Evolutionary conservation across 2,888 invertebrate species (phyloP).

Genomic region (Drosophila planitibia): DNA sequence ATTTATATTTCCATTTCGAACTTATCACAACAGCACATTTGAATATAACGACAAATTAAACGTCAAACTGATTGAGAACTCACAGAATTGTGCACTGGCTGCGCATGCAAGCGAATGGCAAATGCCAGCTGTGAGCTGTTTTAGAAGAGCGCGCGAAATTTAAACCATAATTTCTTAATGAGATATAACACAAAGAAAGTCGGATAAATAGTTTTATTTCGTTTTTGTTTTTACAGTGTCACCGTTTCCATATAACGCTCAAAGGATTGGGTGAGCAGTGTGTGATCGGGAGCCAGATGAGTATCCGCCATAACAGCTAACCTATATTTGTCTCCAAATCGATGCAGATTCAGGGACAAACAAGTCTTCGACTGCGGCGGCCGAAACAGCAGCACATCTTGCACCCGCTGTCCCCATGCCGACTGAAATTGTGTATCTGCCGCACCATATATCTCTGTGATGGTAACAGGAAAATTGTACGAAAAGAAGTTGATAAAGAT

Average conservation of each 20-base stretch:
- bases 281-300: conserved; percentile 84
- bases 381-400: conserved; percentile 83
- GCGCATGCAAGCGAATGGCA: conserved; percentile 14
- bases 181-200: background rate
- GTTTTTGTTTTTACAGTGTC: conserved; percentile 40
- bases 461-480: conserved; percentile 83
- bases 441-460: conserved; percentile 84
- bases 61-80: conserved; percentile 7
- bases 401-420: conserved; percentile 83
- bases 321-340: conserved; percentile 83
- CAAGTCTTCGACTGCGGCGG: conserved; percentile 85
- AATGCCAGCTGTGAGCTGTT: background rate
- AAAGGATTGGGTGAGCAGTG: conserved; percentile 81
- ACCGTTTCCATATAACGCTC: conserved; percentile 83
- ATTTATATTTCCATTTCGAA: background rate
- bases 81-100: background rate
- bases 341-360: conserved; percentile 84
- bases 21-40: background rate
- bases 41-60: conserved; percentile 28
- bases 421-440: conserved; percentile 78
- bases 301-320: conserved; percentile 85
- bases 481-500: conserved; percentile 85
- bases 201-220: conserved; percentile 22
- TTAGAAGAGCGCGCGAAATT: background rate
- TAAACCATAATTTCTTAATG: background rate